These are phyloP conservation scores for Bos javanicus DNA, from an alignment of 2,113 vertebrate species.

Conservation along the genomic window DNA sequence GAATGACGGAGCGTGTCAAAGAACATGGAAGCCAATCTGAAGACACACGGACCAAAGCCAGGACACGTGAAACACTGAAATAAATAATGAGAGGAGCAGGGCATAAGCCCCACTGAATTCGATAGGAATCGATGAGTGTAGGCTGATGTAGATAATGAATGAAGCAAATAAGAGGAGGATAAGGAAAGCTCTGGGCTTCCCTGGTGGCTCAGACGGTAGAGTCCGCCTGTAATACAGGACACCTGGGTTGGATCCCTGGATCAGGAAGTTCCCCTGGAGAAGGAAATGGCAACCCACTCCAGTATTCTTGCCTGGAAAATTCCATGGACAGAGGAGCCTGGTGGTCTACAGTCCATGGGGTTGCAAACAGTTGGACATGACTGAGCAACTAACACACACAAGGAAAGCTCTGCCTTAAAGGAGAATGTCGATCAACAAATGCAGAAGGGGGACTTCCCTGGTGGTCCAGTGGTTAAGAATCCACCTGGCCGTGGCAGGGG, in stretches of 20 bases:
- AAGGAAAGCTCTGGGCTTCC: background rate
- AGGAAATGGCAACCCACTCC: background rate
- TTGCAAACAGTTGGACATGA: background rate
- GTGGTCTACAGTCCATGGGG: background rate
- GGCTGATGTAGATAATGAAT: background rate
- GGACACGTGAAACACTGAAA: background rate
- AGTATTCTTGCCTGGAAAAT: background rate
- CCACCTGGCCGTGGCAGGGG: background rate
- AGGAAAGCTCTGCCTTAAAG: background rate
- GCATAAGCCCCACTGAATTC: background rate
- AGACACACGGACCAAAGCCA: background rate
- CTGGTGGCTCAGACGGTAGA: background rate
- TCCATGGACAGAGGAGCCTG: background rate
- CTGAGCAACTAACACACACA: background rate
- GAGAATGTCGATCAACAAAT: background rate
- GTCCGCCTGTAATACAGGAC: background rate
- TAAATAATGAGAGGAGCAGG: background rate
- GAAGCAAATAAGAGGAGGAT: background rate
- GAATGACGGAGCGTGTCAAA: background rate
- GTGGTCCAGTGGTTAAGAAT: background rate
- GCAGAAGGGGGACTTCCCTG: background rate
- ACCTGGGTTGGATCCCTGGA: background rate
- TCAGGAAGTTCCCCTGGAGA: background rate
- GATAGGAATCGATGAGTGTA: rapidly evolving
- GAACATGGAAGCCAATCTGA: background rate